Percentiles rank a stretch among this genome's conserved stretches.
Conservation (phyloP, 2,888 invertebrate genomes). For the Agrochola macilenta region DNA sequence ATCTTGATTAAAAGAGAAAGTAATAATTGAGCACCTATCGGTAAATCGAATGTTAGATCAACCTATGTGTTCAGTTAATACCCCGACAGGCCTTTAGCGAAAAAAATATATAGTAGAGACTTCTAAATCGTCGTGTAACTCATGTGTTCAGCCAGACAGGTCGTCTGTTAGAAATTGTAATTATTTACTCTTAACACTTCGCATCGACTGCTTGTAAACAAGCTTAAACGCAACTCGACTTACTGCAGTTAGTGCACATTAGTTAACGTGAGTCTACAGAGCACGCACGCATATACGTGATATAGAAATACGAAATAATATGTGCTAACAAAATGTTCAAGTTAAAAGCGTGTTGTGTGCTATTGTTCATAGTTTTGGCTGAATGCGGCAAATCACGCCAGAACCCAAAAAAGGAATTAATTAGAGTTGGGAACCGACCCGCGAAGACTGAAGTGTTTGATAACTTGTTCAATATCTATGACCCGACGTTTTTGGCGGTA, state of each 20-base stretch:
- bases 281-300: constrained; percentile 58
- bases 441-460: constrained; percentile 78
- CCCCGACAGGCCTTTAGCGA: neutral
- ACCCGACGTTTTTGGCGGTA: constrained; percentile 83
- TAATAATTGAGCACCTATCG: constrained; percentile 48
- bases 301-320: constrained; percentile 62
- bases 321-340: constrained; percentile 68
- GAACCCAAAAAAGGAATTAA: constrained; percentile 71
- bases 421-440: constrained; percentile 67
- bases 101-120: neutral
- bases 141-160: neutral
- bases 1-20: constrained; percentile 66
- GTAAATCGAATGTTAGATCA: constrained; percentile 42
- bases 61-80: constrained; percentile 22
- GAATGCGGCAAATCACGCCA: constrained; percentile 69
- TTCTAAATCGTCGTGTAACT: neutral
- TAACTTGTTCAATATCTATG: constrained; percentile 85
- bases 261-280: constrained; percentile 50
- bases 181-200: constrained; percentile 25
- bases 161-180: neutral
- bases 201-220: constrained; percentile 60
- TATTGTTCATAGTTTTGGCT: constrained; percentile 64
- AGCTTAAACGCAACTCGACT: constrained; percentile 29
- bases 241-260: constrained; percentile 56
- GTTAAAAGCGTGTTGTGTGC: constrained; percentile 64